Conservation (phyloP, 2,888 invertebrate species). For the Acleris holmiana region DNA sequence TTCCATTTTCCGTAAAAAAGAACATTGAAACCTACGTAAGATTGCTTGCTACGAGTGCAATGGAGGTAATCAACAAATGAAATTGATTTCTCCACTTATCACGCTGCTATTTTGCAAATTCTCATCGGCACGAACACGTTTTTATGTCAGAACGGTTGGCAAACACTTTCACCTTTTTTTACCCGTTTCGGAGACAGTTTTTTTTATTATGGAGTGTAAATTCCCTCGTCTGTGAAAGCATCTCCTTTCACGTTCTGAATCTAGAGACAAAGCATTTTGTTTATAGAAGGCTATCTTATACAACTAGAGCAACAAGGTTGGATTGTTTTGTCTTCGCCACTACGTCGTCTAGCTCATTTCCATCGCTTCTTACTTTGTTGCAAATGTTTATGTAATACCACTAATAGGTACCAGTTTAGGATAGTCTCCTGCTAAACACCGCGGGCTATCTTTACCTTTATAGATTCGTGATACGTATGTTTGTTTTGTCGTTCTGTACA, state of each 20-base stretch:
- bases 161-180: conserved; percentile 33
- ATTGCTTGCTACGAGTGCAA: no score
- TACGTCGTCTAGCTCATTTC: conserved; percentile 22
- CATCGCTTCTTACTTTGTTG: conserved; percentile 24
- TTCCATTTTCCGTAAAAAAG: no score
- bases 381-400: conserved; percentile 22
- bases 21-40: no score
- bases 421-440: no score
- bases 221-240: conserved; percentile 19
- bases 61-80: no score
- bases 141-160: not conserved
- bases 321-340: conserved; percentile 33
- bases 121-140: not conserved
- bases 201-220: conserved; percentile 4
- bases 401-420: conserved; percentile 22
- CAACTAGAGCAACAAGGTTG: conserved; percentile 29
- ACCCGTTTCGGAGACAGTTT: not conserved
- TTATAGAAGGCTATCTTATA: conserved; percentile 13
- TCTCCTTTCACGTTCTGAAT: conserved; percentile 12
- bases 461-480: not conserved
- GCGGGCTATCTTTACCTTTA: conserved; percentile 8
- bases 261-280: not conserved
- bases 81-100: not conserved
- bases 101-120: not conserved
- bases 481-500: not conserved